Percentiles rank a stretch among this genome's conserved stretches.
These are phyloP conservation scores for Diplodus sargus DNA, from an alignment of 2,797 vertebrate species.

Conservation along the genomic window DNA sequence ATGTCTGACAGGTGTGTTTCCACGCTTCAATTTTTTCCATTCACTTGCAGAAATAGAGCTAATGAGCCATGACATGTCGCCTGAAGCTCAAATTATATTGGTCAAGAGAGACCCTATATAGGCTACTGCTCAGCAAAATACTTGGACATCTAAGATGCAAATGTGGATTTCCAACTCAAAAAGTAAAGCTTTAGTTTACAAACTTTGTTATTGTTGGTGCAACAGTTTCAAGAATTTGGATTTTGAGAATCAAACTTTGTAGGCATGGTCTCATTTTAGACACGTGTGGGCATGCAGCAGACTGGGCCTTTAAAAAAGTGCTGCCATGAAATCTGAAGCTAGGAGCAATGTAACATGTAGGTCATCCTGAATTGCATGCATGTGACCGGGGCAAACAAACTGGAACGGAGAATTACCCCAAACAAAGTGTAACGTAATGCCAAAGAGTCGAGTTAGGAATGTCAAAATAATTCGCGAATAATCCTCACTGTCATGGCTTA, in stretches of 20 bases:
- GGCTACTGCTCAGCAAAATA: not conserved
- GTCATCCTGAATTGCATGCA: conserved; percentile 55
- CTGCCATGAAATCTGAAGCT: conserved; percentile 80
- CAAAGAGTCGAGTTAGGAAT: not conserved
- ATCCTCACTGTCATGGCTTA: conserved; percentile 18
- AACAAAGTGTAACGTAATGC: not conserved
- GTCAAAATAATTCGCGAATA: not conserved
- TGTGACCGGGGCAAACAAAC: conserved; percentile 41
- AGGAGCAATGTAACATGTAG: conserved; percentile 50
- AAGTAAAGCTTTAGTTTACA: not conserved
- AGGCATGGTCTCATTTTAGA: not conserved
- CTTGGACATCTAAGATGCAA: conserved; percentile 1
- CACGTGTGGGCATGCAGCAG: conserved; percentile 6
- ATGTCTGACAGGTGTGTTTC: conserved; percentile 46
- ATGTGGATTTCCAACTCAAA: not conserved
- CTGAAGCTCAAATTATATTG: not conserved
- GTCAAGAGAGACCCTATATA: not conserved
- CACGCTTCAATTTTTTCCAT: conserved; percentile 55
- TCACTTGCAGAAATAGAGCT: conserved; percentile 56
- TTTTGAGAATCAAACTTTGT: conserved; percentile 9
- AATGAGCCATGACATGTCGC: conserved; percentile 64
- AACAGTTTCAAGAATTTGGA: conserved; percentile 3
- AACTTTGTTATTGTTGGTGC: not conserved
- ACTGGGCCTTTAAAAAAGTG: conserved; percentile 76
- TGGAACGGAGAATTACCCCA: conserved; percentile 12